Base-by-base conservation (phyloP, 2,797 vertebrate species). In the Melanitta fusca region DNA sequence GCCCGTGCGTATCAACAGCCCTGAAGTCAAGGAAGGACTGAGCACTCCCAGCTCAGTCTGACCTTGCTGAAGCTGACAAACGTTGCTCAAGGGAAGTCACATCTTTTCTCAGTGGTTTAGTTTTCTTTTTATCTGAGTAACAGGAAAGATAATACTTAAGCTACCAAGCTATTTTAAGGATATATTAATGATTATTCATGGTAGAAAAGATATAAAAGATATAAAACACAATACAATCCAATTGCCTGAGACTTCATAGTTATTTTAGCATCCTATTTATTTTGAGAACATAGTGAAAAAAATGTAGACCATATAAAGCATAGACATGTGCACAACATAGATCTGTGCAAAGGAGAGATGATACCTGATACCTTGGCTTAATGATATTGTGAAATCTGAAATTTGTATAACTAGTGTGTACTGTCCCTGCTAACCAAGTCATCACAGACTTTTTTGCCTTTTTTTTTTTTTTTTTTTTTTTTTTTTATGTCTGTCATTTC, bases 21-120 rank as follows among this genome's bases (percentile, higher is more conserved):
- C 1, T 54, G 75, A 32, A 57, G 61, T 4, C 80, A 10, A 47
- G 60, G 36, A 82, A 78, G 21, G 5, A 8, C 30, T 86, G 32
- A 85, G 20, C 3, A 2, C 9, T 17, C 1, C 22, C 47, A 62
- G 8, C 11, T 49, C 5, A 0, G 22, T 7, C 2, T 39, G 36
- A 61, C 10, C 7, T 19, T 32, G 8, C 3, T 77, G 34, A 72
- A 65, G 21, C 4, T 47, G 61, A 30, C 17, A 51, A 47, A n/a
- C 8, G 41, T 71, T 45, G 11, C 4, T n/a, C 10, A 49, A 18
- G 28, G 19, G 10, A 57, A 71, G 51, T 68, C 2, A 13, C 0
- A 0, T 24, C 3, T 61, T 93, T 65, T 38, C 21, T 74, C 32
- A 38, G 18, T 28, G 8, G 2, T 41, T 92, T 71, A 10, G 1